Evolutionary conservation across 2,888 invertebrate species (phyloP).

Genomic region (Catocala fraxini): DNA sequence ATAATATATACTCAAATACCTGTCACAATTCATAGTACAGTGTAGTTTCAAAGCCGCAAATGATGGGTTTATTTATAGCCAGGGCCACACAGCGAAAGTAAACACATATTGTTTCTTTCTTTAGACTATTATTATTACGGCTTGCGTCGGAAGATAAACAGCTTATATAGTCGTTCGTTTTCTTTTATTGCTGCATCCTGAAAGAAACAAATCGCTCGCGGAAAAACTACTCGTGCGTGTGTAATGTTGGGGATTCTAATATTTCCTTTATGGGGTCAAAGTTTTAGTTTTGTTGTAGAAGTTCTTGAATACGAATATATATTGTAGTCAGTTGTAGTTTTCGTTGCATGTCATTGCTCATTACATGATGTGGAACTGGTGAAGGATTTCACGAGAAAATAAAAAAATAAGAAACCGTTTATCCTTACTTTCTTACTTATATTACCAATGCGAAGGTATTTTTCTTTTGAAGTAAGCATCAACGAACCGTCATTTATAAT

Average conservation of each 20-base stretch:
- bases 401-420: no score
- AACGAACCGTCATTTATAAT: no score
- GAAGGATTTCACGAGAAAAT: no score
- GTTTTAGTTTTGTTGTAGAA: constrained; percentile 16
- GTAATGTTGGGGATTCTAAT: constrained; percentile 24
- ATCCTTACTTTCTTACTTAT: no score
- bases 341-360: no score
- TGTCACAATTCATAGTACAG: background rate
- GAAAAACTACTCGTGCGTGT: constrained; percentile 19
- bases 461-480: no score
- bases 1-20: background rate
- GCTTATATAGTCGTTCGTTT: constrained; percentile 20
- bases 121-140: constrained; percentile 24
- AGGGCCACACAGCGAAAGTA: constrained; percentile 11
- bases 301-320: constrained; percentile 1
- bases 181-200: constrained; percentile 19
- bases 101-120: constrained; percentile 15
- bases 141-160: constrained; percentile 19
- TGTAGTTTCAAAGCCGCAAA: constrained; percentile 7
- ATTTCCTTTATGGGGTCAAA: constrained; percentile 25
- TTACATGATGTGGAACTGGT: no score
- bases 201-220: constrained; percentile 21
- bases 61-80: constrained; percentile 13
- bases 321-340: background rate
- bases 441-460: no score